Evolutionary conservation across 2,888 invertebrate genomes (phyloP).

Genomic region (Tetragonisca angustula): DNA sequence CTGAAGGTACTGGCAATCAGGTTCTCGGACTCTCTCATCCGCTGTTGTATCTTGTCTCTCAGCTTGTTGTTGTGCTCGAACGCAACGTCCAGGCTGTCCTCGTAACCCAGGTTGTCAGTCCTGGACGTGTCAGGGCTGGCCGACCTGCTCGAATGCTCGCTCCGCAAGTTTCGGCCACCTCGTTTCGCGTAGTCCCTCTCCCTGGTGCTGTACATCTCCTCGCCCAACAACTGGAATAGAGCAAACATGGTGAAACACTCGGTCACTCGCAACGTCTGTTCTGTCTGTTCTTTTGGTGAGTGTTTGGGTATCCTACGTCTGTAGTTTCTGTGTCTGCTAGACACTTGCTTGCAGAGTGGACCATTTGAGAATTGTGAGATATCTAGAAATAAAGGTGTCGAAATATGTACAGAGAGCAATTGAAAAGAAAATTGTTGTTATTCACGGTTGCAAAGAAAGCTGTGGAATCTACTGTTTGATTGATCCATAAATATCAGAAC

Average conservation of each 20-base stretch:
- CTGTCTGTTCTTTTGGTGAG: not conserved
- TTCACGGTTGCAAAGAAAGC: not conserved
- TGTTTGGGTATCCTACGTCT: not conserved
- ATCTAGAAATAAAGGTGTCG: not conserved
- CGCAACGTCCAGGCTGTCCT: slow-evolving; percentile 82
- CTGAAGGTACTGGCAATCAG: slow-evolving; percentile 79
- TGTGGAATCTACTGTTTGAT: not conserved
- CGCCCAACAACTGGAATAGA: slow-evolving; percentile 79
- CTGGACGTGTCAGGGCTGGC: slow-evolving; percentile 76
- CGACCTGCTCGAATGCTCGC: slow-evolving; percentile 77
- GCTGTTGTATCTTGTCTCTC: slow-evolving; percentile 81
- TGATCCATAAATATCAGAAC: not conserved
- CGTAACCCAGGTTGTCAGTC: slow-evolving; percentile 79
- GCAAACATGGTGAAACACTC: slow-evolving; percentile 7
- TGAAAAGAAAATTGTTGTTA: not conserved
- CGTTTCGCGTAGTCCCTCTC: slow-evolving; percentile 75
- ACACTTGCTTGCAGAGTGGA: slow-evolving; percentile 4
- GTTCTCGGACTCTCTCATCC: slow-evolving; percentile 82
- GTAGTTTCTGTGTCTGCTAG: not conserved
- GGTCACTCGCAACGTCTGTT: not conserved
- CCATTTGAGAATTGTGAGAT: not conserved
- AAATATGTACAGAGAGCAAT: not conserved
- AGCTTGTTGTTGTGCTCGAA: slow-evolving; percentile 83
- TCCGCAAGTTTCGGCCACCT: slow-evolving; percentile 59
- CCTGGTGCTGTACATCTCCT: slow-evolving; percentile 79